Percentiles rank a stretch among this genome's conserved stretches.
These are phyloP conservation scores for Julus scandinavius DNA, from an alignment of 2,888 invertebrate species.

Conservation along the genomic window DNA sequence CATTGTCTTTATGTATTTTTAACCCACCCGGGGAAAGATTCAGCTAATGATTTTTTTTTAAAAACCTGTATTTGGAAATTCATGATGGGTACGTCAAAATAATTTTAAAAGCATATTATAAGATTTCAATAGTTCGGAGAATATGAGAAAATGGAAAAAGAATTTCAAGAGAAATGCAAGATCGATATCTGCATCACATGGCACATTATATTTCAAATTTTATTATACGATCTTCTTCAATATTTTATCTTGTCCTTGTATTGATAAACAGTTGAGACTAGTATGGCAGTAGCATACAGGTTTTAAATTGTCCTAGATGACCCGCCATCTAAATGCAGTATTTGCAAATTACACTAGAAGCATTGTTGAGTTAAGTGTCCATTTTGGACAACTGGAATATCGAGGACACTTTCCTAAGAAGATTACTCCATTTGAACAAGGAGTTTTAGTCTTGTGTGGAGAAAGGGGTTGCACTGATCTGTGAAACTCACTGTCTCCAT, in stretches of 20 bases:
- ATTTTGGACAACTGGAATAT: neutral
- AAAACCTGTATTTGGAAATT: no score
- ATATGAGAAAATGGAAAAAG: neutral
- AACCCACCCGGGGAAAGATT: no score
- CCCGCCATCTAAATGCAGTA: neutral
- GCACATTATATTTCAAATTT: no score
- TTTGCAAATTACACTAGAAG: constrained; percentile 10
- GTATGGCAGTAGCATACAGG: neutral
- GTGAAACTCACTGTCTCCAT: neutral
- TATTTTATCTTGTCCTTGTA: no score
- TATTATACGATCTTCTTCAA: no score
- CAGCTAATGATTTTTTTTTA: no score
- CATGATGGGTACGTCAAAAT: no score
- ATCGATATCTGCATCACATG: neutral
- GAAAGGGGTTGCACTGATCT: constrained; percentile 1
- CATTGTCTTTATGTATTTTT: no score
- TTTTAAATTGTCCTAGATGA: neutral
- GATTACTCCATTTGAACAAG: constrained; percentile 3
- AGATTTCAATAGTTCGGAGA: neutral
- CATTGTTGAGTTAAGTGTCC: constrained; percentile 18
- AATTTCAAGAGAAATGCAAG: neutral
- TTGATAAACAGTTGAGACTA: neutral
- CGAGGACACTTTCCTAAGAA: constrained; percentile 1
- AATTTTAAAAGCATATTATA: neutral
- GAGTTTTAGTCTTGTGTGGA: neutral